phyloP scores from a whole-genome alignment of 1,140 invertebrate genomes.

The Lepidurus couesii region DNA sequence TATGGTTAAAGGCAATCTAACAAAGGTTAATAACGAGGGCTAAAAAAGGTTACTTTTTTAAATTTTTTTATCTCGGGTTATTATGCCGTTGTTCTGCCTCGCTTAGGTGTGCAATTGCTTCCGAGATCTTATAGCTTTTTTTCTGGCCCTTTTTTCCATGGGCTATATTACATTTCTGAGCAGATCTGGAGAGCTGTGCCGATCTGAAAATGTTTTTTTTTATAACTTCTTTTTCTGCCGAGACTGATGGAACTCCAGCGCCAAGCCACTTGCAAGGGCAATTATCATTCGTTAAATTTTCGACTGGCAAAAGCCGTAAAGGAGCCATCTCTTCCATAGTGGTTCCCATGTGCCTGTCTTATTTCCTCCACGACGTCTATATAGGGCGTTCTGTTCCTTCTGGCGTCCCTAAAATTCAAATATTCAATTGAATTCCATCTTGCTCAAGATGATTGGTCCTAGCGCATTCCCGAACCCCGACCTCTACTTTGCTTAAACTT shows the following conservation, averaged over 20 bases:
- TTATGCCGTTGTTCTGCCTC: too few species aligned
- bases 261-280: neutral
- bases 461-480: too few species aligned
- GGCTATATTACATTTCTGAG: slow-evolving; percentile 13
- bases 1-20: too few species aligned
- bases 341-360: neutral
- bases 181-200: neutral
- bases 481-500: too few species aligned
- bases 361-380: neutral
- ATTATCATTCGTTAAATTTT: slow-evolving; percentile 3
- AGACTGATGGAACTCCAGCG: neutral
- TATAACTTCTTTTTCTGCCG: neutral
- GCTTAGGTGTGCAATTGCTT: neutral
- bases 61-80: too few species aligned
- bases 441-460: too few species aligned
- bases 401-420: neutral
- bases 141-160: neutral
- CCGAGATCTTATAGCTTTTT: neutral
- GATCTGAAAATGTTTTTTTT: neutral
- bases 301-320: neutral
- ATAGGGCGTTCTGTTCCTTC: neutral
- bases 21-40: too few species aligned
- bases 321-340: neutral
- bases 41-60: too few species aligned
- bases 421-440: neutral